Conservation (phyloP, 2,797 vertebrate species). For the Staurois parvus region DNA sequence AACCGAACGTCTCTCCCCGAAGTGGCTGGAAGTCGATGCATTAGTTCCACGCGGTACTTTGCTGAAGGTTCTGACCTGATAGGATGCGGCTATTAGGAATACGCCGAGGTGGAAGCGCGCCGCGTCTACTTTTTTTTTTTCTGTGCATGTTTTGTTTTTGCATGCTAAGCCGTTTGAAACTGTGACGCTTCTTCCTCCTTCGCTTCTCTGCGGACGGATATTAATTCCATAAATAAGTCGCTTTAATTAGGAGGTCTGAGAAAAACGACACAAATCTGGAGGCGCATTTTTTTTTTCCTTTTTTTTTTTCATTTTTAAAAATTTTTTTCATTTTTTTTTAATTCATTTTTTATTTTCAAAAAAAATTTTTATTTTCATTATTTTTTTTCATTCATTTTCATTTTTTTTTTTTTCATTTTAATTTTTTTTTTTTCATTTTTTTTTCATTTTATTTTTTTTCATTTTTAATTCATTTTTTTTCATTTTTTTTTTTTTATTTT, state of each 20-base stretch:
- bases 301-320: too few relatives aligned
- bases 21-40: slow-evolving; percentile 46
- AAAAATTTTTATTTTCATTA: too few relatives aligned
- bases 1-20: slow-evolving; percentile 49
- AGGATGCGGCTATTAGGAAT: not conserved
- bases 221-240: slow-evolving; percentile 41
- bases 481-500: too few relatives aligned
- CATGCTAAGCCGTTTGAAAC: not conserved
- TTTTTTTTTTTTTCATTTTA: too few relatives aligned
- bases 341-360: too few relatives aligned
- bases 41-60: slow-evolving; percentile 10
- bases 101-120: not conserved
- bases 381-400: too few relatives aligned
- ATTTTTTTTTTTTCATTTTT: not conserved
- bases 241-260: slow-evolving; percentile 44
- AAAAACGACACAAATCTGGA: not conserved
- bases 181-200: not conserved
- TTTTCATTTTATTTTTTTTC: not conserved
- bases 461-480: too few relatives aligned
- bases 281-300: not conserved
- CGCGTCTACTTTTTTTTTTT: not conserved
- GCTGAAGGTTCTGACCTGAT: slow-evolving; percentile 25
- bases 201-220: not conserved
- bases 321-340: too few relatives aligned
- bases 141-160: not conserved